Evolutionary conservation across 2,113 vertebrate genomes (phyloP), one percentile per base, ranked within the genome.

Genomic region (Sphaerodactylus townsendi): DNA sequence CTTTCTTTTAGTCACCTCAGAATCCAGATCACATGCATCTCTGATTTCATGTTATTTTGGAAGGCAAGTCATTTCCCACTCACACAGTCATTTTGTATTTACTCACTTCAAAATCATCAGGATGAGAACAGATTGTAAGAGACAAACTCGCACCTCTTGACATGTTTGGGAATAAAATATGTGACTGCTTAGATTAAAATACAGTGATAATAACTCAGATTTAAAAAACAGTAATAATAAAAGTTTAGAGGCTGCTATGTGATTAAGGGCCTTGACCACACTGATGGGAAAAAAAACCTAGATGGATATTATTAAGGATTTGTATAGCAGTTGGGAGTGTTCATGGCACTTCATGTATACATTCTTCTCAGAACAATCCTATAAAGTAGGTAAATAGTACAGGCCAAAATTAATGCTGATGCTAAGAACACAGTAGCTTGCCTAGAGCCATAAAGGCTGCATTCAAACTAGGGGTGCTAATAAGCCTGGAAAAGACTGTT

Each of bases 121-220:
- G 78, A 87, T 84, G 53, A 0, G 1, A 75, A n/a, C 14, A n/a
- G 80, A 66, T 79, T 82, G 64, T n/a, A 73, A 41, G 30, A 19
- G 25, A 73, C 10, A 71, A 7, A 41, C 10, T 46, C 15, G 4
- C 4, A 14, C 50, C 23, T 66, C 53, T 84, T 76, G 90, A 88
- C 92, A 90, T 92, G 85, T 81, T 62, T 91, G 92, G 92, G 89
- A 92, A 87, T 56, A 89, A 89, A 86, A 90, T 44, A 69, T 1
- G 0, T 83, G 70, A 81, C 82, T 83, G 11, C 90, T 91, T 87
- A 81, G 71, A 82, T 87, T 86, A 77, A 85, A 90, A 17, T 37
- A 71, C 14, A 62, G 6, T n/a, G n/a, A n/a, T n/a, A n/a, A n/a
- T n/a, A n/a, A n/a, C n/a, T n/a, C n/a, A n/a, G n/a, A n/a, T 28